These are phyloP conservation scores for Beroe ovata DNA, from an alignment of 37 sponge, comb jelly and placozoan genomes.

Conservation along the genomic window DNA sequence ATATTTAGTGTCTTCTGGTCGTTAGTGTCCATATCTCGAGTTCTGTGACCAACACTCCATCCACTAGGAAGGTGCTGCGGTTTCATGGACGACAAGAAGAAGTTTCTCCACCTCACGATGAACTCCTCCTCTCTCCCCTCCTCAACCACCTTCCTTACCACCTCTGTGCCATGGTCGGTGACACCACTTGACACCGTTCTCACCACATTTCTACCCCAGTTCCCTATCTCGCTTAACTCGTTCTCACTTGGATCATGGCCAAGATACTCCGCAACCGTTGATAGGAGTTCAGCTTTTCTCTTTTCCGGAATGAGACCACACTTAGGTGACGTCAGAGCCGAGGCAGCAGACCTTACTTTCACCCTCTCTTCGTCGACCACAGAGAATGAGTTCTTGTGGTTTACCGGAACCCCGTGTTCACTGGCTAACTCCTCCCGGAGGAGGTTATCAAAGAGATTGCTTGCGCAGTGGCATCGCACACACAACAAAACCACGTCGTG, in stretches of 20 bases:
- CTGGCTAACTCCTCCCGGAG: conserved; percentile 34
- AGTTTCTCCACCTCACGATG: conserved; percentile 59
- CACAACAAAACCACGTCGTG: conserved; percentile 83
- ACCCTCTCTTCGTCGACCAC: background rate
- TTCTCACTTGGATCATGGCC: conserved; percentile 35
- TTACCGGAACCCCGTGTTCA: conserved; percentile 16
- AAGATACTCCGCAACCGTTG: background rate
- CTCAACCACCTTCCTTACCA: conserved; percentile 48
- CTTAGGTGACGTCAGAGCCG: conserved; percentile 21
- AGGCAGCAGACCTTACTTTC: background rate
- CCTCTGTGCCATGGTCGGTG: conserved; percentile 36
- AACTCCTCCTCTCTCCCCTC: conserved; percentile 16
- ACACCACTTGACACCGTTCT: background rate
- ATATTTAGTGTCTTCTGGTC: too few species aligned
- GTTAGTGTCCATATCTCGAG: background rate
- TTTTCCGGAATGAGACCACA: conserved; percentile 1
- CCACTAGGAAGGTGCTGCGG: conserved; percentile 32
- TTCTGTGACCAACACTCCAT: conserved; percentile 31
- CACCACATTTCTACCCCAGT: background rate
- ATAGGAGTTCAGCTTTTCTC: background rate
- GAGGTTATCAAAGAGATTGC: conserved; percentile 34
- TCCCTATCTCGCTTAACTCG: background rate
- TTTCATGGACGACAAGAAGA: conserved; percentile 47
- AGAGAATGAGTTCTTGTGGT: background rate
- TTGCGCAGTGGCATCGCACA: conserved; percentile 71